phyloP scores from a whole-genome alignment of 2,888 invertebrate genomes.

The Cantharis rustica region DNA sequence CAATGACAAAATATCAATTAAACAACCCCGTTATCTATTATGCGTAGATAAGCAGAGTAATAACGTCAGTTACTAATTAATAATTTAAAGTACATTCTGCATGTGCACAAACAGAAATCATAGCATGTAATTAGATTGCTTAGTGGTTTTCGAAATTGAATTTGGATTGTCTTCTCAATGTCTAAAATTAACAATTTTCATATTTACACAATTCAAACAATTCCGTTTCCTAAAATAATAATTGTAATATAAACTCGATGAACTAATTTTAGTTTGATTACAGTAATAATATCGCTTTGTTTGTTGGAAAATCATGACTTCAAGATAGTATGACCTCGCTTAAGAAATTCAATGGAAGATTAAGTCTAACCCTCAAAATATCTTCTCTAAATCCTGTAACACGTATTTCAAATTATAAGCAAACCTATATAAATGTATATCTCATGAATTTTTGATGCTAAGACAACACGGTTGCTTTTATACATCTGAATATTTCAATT shows the following conservation, averaged over 20 bases:
- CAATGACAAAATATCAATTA: conserved; percentile 4
- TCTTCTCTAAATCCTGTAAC: conserved; percentile 13
- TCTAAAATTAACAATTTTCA: not conserved
- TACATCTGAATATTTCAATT: conserved; percentile 24
- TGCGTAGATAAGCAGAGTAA: not conserved
- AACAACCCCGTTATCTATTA: not conserved
- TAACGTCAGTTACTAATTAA: conserved; percentile 8
- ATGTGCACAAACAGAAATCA: conserved; percentile 7
- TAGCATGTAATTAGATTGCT: not conserved
- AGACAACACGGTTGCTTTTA: conserved; percentile 30
- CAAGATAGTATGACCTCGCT: conserved; percentile 9
- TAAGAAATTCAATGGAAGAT: conserved; percentile 24
- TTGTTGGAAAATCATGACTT: not conserved
- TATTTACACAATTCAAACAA: not conserved
- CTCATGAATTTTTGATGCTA: conserved; percentile 39
- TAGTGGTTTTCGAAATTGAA: not conserved
- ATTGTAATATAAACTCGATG: not conserved
- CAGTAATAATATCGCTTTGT: not conserved
- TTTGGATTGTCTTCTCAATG: not conserved
- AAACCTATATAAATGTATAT: conserved; percentile 38
- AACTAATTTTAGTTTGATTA: not conserved
- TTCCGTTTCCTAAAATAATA: not conserved
- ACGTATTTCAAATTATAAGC: conserved; percentile 36
- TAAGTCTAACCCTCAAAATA: conserved; percentile 23
- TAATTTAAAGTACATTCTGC: conserved; percentile 10